A percentile compares a stretch with the other conserved stretches of the same genome.
phyloP scores from a whole-genome alignment of 2,797 vertebrate genomes.

The Xenentodon cancila region DNA sequence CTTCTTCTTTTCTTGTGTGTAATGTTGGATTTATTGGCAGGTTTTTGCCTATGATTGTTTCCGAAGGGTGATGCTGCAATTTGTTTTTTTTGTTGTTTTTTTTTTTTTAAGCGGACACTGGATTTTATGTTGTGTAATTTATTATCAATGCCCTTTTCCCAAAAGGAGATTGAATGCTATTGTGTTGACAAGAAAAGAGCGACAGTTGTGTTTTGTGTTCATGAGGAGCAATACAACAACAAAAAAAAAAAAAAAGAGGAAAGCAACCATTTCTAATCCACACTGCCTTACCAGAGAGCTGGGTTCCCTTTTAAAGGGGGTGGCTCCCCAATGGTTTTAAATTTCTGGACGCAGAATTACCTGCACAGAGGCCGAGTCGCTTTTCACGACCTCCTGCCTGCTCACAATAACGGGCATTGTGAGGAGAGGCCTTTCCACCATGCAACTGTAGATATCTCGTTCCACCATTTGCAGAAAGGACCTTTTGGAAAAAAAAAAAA shows the following conservation, averaged over 20 bases:
- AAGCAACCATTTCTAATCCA: slow-evolving; percentile 52
- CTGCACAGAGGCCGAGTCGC: slow-evolving; percentile 61
- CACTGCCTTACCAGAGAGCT: slow-evolving; percentile 74
- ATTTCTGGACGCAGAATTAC: slow-evolving; percentile 67
- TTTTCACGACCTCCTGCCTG: slow-evolving; percentile 50
- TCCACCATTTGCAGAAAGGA: slow-evolving; percentile 56
- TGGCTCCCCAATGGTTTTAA: slow-evolving; percentile 72
- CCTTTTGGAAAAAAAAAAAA: too few species aligned
- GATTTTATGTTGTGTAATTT: slow-evolving; percentile 77
- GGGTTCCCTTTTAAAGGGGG: slow-evolving; percentile 53
- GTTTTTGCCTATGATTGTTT: slow-evolving; percentile 71
- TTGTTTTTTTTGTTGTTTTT: too few species aligned
- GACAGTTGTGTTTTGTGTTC: slow-evolving; percentile 36
- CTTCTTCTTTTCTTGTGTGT: slow-evolving; percentile 25
- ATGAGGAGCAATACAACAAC: slow-evolving; percentile 53
- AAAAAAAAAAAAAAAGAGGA: slow-evolving; percentile 7
- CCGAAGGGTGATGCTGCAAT: slow-evolving; percentile 50
- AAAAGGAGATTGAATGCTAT: slow-evolving; percentile 52
- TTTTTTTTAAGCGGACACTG: slow-evolving; percentile 76
- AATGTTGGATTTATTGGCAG: slow-evolving; percentile 69
- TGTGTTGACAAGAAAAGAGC: slow-evolving; percentile 35
- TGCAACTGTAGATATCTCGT: slow-evolving; percentile 69
- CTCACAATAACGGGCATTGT: slow-evolving; percentile 79
- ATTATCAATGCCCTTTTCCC: slow-evolving; percentile 60
- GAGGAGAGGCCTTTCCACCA: slow-evolving; percentile 39